Conservation (phyloP, 2,113 vertebrate genomes). For the Aepyceros melampus region DNA sequence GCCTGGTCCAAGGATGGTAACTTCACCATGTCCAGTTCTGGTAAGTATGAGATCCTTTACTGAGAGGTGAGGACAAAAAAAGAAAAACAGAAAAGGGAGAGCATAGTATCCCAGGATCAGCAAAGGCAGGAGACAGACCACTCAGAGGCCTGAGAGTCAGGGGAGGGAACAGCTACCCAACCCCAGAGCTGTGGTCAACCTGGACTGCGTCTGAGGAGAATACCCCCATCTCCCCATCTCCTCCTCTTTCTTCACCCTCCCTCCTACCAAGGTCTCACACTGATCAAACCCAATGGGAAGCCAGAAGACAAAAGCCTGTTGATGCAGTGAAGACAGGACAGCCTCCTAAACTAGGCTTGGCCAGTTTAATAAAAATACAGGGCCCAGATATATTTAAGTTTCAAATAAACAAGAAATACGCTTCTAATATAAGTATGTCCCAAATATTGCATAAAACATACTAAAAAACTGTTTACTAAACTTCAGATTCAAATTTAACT, state of each 20-base stretch:
- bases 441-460: background rate
- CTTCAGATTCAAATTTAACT: background rate
- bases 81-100: background rate
- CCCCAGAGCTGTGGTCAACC: background rate
- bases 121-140: background rate
- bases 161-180: background rate
- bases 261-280: background rate
- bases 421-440: background rate
- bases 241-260: background rate
- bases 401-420: background rate
- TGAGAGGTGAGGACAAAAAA: constrained; percentile 75
- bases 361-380: background rate
- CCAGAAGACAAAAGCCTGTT: background rate
- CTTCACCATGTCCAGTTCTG: background rate
- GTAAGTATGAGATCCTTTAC: background rate
- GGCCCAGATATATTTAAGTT: background rate
- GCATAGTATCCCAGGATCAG: background rate
- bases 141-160: background rate
- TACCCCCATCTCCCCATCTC: background rate
- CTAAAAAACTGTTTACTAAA: background rate
- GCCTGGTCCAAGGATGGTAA: background rate
- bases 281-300: background rate
- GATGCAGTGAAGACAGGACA: background rate
- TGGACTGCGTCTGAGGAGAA: background rate
- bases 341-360: background rate